A percentile compares a stretch with the other conserved stretches of the same genome.
Evolutionary conservation across 2,797 vertebrate genomes (phyloP).

Genomic region (Crocodylus rhombifer): DNA sequence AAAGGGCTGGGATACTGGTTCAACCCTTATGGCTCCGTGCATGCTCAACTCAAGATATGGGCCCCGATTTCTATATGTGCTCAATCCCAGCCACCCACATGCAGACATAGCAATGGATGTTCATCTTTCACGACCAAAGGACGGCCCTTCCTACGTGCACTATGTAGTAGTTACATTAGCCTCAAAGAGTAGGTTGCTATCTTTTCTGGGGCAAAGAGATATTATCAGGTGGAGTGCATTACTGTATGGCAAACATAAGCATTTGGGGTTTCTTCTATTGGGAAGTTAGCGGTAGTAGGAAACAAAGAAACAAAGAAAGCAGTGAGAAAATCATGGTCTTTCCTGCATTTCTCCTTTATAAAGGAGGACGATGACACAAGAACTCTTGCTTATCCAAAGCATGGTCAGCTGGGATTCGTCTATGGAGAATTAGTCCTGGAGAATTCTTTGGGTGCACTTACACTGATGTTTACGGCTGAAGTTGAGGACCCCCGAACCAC

Average conservation of each 20-base stretch:
- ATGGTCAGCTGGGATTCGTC: neutral
- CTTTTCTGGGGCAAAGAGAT: neutral
- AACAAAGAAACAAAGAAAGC: neutral
- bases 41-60: conserved; percentile 22
- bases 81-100: conserved; percentile 34
- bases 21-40: neutral
- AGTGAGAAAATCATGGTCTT: neutral
- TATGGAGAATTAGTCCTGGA: no score
- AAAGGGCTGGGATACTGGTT: conserved; percentile 23
- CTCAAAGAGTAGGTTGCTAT: neutral
- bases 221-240: neutral
- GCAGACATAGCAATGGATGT: conserved; percentile 53
- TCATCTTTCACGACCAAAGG: conserved; percentile 52
- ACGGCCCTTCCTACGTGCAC: neutral
- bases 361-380: neutral
- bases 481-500: no score
- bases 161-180: neutral
- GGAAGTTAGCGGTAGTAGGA: neutral
- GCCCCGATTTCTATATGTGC: conserved; percentile 31
- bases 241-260: neutral
- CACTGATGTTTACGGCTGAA: no score
- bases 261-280: neutral
- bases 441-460: no score
- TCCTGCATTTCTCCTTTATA: neutral
- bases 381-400: neutral